phyloP scores from a whole-genome alignment of 2,888 invertebrate species.

The Nematopogon swammerdamellus region DNA sequence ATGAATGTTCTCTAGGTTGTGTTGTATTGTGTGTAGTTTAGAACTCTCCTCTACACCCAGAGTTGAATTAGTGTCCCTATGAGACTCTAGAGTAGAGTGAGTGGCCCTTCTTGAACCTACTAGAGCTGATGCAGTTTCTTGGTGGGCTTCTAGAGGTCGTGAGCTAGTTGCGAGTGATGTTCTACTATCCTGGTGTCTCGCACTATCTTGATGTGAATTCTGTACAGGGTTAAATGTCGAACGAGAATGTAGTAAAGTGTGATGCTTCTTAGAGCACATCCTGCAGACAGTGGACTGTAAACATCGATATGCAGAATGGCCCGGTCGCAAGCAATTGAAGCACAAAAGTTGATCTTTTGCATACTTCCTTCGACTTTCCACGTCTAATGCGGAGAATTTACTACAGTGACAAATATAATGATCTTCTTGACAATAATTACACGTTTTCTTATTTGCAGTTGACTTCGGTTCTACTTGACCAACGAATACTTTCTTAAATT shows the following conservation, averaged over 20 bases:
- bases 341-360: slow-evolving; percentile 1
- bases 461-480: not conserved
- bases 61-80: too few relatives aligned
- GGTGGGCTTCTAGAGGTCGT: too few relatives aligned
- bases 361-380: slow-evolving; percentile 2
- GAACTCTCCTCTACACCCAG: too few relatives aligned
- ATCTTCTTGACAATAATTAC: not conserved
- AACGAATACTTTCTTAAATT: not conserved
- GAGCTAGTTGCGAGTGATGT: too few relatives aligned
- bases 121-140: too few relatives aligned
- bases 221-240: too few relatives aligned
- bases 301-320: slow-evolving; percentile 8
- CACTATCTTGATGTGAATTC: too few relatives aligned
- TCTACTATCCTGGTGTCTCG: too few relatives aligned
- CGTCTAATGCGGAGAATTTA: not conserved
- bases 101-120: too few relatives aligned
- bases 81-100: too few relatives aligned
- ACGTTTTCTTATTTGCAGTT: not conserved
- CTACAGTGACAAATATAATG: not conserved
- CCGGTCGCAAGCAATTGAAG: slow-evolving; percentile 5
- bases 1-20: too few relatives aligned
- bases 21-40: too few relatives aligned
- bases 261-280: slow-evolving; percentile 10
- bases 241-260: slow-evolving; percentile 9
- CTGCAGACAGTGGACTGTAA: slow-evolving; percentile 9